Conservation (phyloP, 2,888 invertebrate genomes). For the Melangyna quadrimaculata region DNA sequence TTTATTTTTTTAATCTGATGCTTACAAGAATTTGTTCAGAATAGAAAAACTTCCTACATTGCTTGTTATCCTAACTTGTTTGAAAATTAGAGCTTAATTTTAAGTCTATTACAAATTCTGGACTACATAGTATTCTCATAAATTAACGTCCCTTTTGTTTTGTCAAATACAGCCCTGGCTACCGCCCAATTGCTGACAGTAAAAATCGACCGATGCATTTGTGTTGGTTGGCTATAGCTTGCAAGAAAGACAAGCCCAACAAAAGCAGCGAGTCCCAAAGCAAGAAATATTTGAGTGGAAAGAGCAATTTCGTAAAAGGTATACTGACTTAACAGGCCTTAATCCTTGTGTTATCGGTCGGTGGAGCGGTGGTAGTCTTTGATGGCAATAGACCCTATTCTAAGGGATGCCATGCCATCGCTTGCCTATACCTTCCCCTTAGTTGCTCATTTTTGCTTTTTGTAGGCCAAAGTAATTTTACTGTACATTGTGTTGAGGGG, state of each 20-base stretch:
- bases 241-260: constrained; percentile 1
- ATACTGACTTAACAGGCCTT: constrained; percentile 32
- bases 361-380: constrained; percentile 12
- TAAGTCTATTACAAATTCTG: too few relatives aligned
- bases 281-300: neutral
- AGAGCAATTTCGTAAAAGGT: constrained; percentile 24
- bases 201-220: constrained; percentile 63
- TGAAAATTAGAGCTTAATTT: too few relatives aligned
- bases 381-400: constrained; percentile 6
- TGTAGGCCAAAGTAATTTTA: constrained; percentile 63
- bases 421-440: neutral
- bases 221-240: constrained; percentile 22
- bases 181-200: neutral
- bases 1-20: too few relatives aligned
- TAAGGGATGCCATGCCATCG: neutral
- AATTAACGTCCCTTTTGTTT: too few relatives aligned
- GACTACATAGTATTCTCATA: too few relatives aligned
- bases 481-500: constrained; percentile 10
- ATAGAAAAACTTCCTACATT: too few relatives aligned
- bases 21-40: too few relatives aligned
- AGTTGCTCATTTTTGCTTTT: constrained; percentile 15
- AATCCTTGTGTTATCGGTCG: constrained; percentile 49
- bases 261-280: constrained; percentile 3
- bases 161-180: constrained; percentile 3
- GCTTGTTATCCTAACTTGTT: too few relatives aligned